Base-by-base conservation (phyloP, 2,797 vertebrate species). In the Amniataba percoides region DNA sequence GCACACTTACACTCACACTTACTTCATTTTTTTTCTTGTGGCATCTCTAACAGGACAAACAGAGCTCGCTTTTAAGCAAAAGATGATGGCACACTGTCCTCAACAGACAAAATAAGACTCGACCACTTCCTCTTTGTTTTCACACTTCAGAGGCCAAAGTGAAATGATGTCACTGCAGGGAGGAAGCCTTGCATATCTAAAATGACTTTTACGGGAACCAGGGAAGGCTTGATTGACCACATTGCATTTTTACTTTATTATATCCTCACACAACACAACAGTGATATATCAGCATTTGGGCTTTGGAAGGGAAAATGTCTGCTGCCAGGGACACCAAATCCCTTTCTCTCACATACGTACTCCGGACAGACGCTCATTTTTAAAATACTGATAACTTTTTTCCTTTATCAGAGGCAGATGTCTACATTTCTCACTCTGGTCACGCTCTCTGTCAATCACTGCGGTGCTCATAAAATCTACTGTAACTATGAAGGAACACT, bases 61-160 rank as follows among this genome's bases (percentile, higher is more conserved):
- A 36, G 43, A 7, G 31, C 46, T 58, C 10, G 6, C 5, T 18
- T 48, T 62, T 55, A 12, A 39, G 7, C 6, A 21, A 0, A 6
- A 61, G 7, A 67, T 39, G 4, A 68, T 56, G 46, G 34, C 18
- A 23, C 0, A 16, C 31, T 23, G 1, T 16, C 45, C 14, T 16
- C 36, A 23, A 45, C n/a, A 40, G 36, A 59, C 42, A 18, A 81
- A 70, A 71, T 5, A 65, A 59, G 66, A 7, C 7, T 7, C 45
- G n/a, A 85, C 58, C 74, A 74, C 74, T 73, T 87, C 77, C 72
- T 81, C 19, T 80, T 23, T 23, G 42, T 56, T 46, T 76, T 72
- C 60, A 40, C 56, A 27, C 27, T 12, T 74, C 7, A 45, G 19
- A 77, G 23, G 58, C 42, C 46, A 63, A 39, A 61, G 6, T 55